phyloP scores from a whole-genome alignment of 1,140 invertebrate species.

The Coenobita brevimanus region DNA sequence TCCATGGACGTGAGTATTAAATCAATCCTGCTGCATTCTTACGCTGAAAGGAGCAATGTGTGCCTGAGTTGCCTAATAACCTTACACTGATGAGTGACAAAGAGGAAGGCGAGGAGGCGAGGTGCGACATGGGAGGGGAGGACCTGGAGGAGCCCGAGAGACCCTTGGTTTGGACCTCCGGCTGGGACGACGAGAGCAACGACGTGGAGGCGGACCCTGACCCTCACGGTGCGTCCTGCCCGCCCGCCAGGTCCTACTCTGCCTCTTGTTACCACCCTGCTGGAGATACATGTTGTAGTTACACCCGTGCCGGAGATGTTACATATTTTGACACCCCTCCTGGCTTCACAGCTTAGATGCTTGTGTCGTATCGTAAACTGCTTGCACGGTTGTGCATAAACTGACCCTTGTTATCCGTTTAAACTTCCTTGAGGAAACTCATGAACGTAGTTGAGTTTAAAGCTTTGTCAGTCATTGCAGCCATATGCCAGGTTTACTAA shows the following conservation, averaged over 20 bases:
- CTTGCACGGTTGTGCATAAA: too few species aligned
- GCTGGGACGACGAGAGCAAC: slow-evolving; percentile 53
- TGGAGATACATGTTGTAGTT: not conserved
- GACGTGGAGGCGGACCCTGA: slow-evolving; percentile 52
- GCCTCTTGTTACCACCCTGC: not conserved
- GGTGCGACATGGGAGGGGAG: not conserved
- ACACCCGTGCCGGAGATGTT: too few species aligned
- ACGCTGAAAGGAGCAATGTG: not conserved
- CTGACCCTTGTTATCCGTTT: too few species aligned
- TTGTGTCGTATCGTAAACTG: too few species aligned
- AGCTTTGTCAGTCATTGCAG: too few species aligned
- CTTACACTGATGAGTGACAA: not conserved
- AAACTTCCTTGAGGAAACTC: too few species aligned
- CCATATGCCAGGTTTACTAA: too few species aligned
- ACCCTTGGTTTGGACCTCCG: slow-evolving; percentile 32
- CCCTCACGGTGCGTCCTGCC: slow-evolving; percentile 43
- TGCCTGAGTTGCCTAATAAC: not conserved
- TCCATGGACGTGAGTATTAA: not conserved
- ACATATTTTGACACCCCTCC: too few species aligned
- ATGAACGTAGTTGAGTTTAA: too few species aligned
- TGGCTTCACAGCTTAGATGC: too few species aligned
- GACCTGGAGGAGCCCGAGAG: slow-evolving; percentile 23
- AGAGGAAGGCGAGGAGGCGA: not conserved
- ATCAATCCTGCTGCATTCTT: not conserved
- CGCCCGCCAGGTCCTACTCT: not conserved